Base-by-base conservation (phyloP, 2,888 invertebrate species). In the Zaprionus obscuricornis region DNA sequence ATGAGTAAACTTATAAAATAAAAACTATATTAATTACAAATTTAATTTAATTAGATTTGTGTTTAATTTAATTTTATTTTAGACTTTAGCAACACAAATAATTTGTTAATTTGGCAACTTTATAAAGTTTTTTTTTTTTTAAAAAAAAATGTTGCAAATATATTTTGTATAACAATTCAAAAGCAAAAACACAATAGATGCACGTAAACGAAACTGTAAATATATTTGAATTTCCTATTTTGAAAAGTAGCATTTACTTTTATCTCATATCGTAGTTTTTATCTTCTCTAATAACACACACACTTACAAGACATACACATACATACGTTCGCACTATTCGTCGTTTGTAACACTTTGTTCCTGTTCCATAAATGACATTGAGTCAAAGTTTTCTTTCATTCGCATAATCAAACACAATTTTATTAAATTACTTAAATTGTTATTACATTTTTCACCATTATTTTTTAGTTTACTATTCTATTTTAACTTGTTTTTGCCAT, bases 271-370 rank as follows among this genome's bases (percentile, higher is more conserved):
- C 40, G 17, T 1, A 1, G 2, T 4, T 14, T 49, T 24, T 58
- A 29, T 34, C 50, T 29, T 70, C 60, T 51, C 65, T 50, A 50
- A n/a, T n/a, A n/a, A n/a, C n/a, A n/a, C n/a, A n/a, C n/a, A n/a
- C n/a, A n/a, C n/a, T n/a, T n/a, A n/a, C n/a, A n/a, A n/a, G n/a
- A 22, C 40, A 42, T 37, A 52, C 46, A 54, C 59, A 52, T 36
- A 51, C 42, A 26, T 34, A 62, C 42, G 31, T n/a, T n/a, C 37
- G 37, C 45, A 34, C 46, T 43, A 22, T 45, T 27, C 37, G 34
- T 16, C 43, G 31, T 20, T 47, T 63, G 45, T 50, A 50, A 62
- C 39, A 72, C 71, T 73, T 56, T 73, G 56, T 73, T 55, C 55
- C 14, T 55, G 33, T 42, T 57, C 46, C 40, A 55, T 58, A 50